Evolutionary conservation across 2,888 invertebrate genomes (phyloP).

Genomic region (Lasiommata megera): DNA sequence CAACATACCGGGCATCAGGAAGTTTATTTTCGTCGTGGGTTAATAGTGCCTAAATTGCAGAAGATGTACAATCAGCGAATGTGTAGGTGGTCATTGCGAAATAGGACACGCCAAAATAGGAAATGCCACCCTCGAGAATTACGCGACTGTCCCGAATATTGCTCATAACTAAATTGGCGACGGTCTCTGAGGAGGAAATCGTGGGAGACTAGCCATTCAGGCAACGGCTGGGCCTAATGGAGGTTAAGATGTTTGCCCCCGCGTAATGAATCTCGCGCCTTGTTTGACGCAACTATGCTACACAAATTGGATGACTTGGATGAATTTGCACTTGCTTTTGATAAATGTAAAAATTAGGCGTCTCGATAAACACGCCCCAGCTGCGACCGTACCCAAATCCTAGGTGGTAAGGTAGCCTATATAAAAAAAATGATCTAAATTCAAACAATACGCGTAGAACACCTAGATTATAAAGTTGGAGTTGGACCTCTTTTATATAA

Average conservation of each 20-base stretch:
- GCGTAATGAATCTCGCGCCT: slow-evolving; percentile 61
- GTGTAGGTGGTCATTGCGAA: slow-evolving; percentile 30
- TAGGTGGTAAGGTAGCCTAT: no score
- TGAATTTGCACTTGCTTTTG: slow-evolving; percentile 15
- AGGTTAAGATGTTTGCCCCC: slow-evolving; percentile 76
- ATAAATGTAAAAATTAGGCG: background rate
- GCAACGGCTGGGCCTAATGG: slow-evolving; percentile 68
- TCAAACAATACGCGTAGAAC: no score
- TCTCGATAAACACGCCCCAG: no score
- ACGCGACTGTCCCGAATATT: slow-evolving; percentile 44
- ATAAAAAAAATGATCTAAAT: no score
- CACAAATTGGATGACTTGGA: slow-evolving; percentile 57
- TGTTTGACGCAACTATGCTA: slow-evolving; percentile 58
- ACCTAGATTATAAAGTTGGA: no score
- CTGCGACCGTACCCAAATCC: no score
- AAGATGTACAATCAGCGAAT: slow-evolving; percentile 24
- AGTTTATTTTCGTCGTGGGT: no score
- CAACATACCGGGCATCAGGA: no score
- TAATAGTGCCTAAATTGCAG: slow-evolving; percentile 15
- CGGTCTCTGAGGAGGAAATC: slow-evolving; percentile 59
- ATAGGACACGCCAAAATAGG: slow-evolving; percentile 39
- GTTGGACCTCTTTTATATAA: no score
- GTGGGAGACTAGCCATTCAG: slow-evolving; percentile 64
- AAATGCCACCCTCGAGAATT: slow-evolving; percentile 50
- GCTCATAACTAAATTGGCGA: slow-evolving; percentile 59